These are phyloP conservation scores for Sebastiscus tertius DNA, from an alignment of 2,797 vertebrate genomes.

Conservation along the genomic window DNA sequence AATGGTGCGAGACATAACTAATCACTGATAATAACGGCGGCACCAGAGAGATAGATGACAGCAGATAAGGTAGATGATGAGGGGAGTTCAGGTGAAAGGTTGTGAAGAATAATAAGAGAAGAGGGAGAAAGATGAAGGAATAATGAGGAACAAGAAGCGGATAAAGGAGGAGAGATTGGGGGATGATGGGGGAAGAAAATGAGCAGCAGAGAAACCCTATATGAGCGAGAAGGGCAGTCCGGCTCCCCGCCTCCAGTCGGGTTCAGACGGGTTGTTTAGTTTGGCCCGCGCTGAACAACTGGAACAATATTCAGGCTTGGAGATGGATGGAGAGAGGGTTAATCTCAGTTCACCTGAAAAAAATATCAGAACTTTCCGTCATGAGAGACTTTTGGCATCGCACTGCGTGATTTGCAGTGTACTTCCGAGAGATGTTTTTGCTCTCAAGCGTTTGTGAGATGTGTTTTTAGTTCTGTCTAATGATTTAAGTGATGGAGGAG, in stretches of 20 bases:
- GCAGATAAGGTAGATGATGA: slow-evolving; percentile 23
- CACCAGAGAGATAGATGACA: slow-evolving; percentile 4
- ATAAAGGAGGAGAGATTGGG: slow-evolving; percentile 1
- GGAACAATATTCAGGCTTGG: slow-evolving; percentile 60
- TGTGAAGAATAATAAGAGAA: slow-evolving; percentile 1
- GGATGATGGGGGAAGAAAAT: slow-evolving; percentile 8
- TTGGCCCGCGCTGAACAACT: slow-evolving; percentile 63
- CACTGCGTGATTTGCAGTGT: slow-evolving; percentile 9
- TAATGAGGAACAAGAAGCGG: not conserved
- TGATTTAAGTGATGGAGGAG: slow-evolving; percentile 21
- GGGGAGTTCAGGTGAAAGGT: slow-evolving; percentile 7
- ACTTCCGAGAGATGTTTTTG: slow-evolving; percentile 19
- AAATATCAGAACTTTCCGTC: slow-evolving; percentile 35
- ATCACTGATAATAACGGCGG: slow-evolving; percentile 23
- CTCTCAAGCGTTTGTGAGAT: not conserved
- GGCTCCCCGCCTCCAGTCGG: slow-evolving; percentile 17
- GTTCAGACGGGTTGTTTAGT: slow-evolving; percentile 60
- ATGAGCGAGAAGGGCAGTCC: slow-evolving; percentile 1
- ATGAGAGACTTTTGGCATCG: slow-evolving; percentile 27
- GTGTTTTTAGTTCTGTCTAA: slow-evolving; percentile 29
- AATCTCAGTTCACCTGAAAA: slow-evolving; percentile 60
- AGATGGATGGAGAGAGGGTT: slow-evolving; percentile 64
- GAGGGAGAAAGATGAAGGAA: not conserved
- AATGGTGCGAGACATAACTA: slow-evolving; percentile 12
- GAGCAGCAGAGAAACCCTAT: slow-evolving; percentile 21